These are phyloP conservation scores for Dicrostonyx torquatus DNA, from an alignment of 2,797 vertebrate species.

Conservation along the genomic window DNA sequence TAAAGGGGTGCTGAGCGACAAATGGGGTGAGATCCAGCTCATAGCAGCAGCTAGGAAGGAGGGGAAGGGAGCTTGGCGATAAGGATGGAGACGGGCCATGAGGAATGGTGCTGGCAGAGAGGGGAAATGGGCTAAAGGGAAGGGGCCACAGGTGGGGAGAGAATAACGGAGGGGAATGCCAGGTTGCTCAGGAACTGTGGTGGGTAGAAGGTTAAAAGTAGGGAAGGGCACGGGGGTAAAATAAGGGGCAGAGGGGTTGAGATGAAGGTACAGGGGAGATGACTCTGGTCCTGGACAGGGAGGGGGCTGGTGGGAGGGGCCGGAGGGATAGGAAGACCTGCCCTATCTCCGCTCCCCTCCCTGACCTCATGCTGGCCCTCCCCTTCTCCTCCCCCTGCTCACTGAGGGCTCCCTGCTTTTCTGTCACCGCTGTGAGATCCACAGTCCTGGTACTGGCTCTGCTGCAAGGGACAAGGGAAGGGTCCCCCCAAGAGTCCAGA, in stretches of 20 bases:
- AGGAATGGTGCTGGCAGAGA: not conserved
- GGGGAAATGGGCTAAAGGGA: not conserved
- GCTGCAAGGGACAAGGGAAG: constrained; percentile 40
- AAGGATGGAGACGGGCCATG: not conserved
- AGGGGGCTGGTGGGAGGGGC: constrained; percentile 61
- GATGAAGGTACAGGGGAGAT: not conserved
- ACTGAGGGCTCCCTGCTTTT: constrained; percentile 54
- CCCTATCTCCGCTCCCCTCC: constrained; percentile 68
- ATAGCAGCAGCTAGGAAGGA: not conserved
- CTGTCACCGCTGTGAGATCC: constrained; percentile 15
- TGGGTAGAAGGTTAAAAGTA: not conserved
- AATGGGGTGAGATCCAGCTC: not conserved
- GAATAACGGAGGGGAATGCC: not conserved
- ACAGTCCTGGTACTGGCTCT: constrained; percentile 13
- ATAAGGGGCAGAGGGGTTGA: not conserved
- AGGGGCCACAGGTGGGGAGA: not conserved
- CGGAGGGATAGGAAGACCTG: constrained; percentile 61
- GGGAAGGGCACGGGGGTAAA: not conserved
- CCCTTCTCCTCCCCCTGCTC: constrained; percentile 71
- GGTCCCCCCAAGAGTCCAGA: not conserved
- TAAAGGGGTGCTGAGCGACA: not conserved
- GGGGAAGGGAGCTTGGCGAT: not conserved
- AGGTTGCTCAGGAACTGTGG: not conserved
- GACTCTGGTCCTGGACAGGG: not conserved
- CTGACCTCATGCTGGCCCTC: constrained; percentile 71